Base-by-base conservation (phyloP, 2,888 invertebrate species). In the Microdon myrmicae region DNA sequence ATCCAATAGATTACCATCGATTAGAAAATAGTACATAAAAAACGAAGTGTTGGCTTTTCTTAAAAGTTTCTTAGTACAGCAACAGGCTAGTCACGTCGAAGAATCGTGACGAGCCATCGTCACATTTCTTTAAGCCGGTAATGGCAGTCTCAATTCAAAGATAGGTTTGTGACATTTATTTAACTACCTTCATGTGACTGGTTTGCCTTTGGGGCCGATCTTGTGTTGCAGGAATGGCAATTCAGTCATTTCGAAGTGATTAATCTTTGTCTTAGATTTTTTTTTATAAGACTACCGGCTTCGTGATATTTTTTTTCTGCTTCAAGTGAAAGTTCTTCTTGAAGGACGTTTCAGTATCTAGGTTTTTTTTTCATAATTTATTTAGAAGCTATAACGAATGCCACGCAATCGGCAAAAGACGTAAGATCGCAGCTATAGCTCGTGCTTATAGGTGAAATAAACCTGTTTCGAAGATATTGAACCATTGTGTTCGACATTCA, bases 81-180 rank as follows among this genome's bases (percentile, higher is more conserved):
- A 35, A 25, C 41, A n/a, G 47, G 28, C 48, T 61, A 68, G 70
- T 70, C 71, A 71, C 71, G 71, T 70, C 68, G 56, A 25, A 38
- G 67, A 69, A 56, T 70, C 71, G 71, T 71, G 71, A 70, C 68
- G 60, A 12, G 34, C 53, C 47, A 66, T 55, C 38, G 64, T 64
- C 64, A 64, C 53, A 64, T 56, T 64, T 47, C 56, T 58, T 37
- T 54, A 26, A 56, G 58, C 64, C 64, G 64, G 64, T 51, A 64
- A 47, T 48, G 20, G 41, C 22, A 41, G 35, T 53, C 53, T 54
- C 44, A 43, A 25, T 38, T 10, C 10, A 20, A 23, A 32, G 16
- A 14, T 29, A 22, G 17, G 35, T 48, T 45, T 61, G 49, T 64
- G 64, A 58, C 56, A 64, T 64, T 64, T 64, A 35, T 38, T 45